These are phyloP conservation scores for Elachura formosa DNA, from an alignment of 2,113 vertebrate genomes.

Conservation along the genomic window DNA sequence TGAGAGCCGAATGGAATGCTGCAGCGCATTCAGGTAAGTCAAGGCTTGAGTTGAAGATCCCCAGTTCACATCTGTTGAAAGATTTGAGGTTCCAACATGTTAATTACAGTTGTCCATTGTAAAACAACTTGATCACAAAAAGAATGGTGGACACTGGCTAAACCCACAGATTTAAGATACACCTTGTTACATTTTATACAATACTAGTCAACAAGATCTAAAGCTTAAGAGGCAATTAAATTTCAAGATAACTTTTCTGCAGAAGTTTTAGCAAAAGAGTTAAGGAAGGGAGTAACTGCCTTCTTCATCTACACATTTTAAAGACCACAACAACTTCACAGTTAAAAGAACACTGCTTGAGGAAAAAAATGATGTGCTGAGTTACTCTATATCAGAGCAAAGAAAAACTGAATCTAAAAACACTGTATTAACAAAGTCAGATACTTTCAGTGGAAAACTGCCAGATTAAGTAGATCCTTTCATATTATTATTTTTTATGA, in stretches of 20 bases:
- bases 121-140: not conserved
- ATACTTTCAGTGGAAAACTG: not conserved
- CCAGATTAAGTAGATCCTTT: not conserved
- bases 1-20: slow-evolving; percentile 91
- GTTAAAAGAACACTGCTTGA: not conserved
- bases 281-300: not conserved
- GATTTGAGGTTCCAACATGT: not conserved
- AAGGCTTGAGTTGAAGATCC: slow-evolving; percentile 97
- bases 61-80: slow-evolving; percentile 94
- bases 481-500: not conserved
- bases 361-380: not conserved
- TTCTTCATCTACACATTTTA: not conserved
- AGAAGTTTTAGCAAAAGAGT: not conserved
- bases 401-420: not conserved
- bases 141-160: not conserved
- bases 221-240: not conserved
- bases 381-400: not conserved
- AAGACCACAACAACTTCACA: not conserved
- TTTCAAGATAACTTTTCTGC: not conserved
- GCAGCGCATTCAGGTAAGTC: slow-evolving; percentile 92
- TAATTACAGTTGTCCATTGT: not conserved
- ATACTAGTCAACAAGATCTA: not conserved
- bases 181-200: not conserved
- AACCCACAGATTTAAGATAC: not conserved
- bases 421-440: not conserved